Conservation (phyloP, 2,113 vertebrate genomes). For the Bettongia penicillata region DNA sequence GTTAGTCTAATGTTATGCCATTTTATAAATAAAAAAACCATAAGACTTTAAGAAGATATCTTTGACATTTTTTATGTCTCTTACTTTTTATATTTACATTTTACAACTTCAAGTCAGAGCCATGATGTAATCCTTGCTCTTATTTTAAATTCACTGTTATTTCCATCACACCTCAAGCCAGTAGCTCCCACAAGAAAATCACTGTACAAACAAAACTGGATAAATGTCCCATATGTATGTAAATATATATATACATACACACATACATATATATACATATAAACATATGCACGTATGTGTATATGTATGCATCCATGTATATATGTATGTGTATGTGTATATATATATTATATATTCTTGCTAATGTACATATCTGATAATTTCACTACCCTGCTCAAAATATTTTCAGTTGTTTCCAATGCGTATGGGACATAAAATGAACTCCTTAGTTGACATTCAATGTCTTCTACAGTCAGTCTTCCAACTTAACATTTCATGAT, state of each 20-base stretch:
- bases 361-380: not conserved
- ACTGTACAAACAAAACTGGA: not conserved
- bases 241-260: too few relatives aligned
- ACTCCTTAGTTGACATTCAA: not conserved
- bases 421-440: not conserved
- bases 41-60: not conserved
- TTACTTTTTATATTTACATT: not conserved
- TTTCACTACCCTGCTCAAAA: not conserved
- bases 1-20: not conserved
- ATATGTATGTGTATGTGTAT: too few relatives aligned
- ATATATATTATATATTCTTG: not conserved
- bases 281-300: too few relatives aligned
- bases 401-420: not conserved
- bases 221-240: not conserved
- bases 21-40: not conserved
- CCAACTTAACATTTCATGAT: not conserved
- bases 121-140: not conserved
- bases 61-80: not conserved
- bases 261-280: too few relatives aligned
- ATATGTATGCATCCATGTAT: too few relatives aligned
- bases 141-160: not conserved
- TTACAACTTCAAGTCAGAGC: not conserved
- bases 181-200: not conserved
- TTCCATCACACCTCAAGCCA: not conserved
- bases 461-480: not conserved